These are phyloP conservation scores for Holothuria leucospilota DNA, from an alignment of 53 echinoderm and acorn worm species.

Conservation along the genomic window DNA sequence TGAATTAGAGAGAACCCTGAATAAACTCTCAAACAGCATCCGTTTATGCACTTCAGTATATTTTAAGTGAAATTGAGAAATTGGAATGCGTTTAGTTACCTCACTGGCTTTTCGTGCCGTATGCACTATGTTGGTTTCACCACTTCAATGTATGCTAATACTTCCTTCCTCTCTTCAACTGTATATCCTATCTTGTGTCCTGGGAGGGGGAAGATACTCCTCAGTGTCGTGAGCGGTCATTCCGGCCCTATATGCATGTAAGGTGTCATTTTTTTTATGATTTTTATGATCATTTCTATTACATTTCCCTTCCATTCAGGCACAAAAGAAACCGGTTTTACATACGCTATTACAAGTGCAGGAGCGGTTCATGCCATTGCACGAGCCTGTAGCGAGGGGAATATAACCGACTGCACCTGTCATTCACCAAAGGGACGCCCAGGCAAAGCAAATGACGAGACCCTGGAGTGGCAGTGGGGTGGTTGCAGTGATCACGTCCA, in stretches of 20 bases:
- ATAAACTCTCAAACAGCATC: no score
- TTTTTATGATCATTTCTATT: not conserved
- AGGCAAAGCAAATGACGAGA: constrained; percentile 42
- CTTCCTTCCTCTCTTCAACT: no score
- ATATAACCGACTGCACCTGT: constrained; percentile 83
- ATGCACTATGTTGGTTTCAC: no score
- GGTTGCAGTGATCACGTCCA: constrained; percentile 88
- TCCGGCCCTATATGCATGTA: not conserved
- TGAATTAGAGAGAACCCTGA: no score
- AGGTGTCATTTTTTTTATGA: not conserved
- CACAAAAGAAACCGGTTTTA: constrained; percentile 84
- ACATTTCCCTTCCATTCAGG: constrained; percentile 18
- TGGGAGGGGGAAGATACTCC: no score
- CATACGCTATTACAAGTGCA: constrained; percentile 93
- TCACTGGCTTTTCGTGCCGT: no score
- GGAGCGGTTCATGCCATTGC: constrained; percentile 89
- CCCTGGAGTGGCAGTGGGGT: constrained; percentile 87
- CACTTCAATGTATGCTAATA: no score
- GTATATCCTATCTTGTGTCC: no score
- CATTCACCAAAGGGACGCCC: constrained; percentile 47
- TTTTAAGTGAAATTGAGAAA: no score
- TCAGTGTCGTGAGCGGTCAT: no score
- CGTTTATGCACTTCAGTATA: no score
- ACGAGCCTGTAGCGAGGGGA: constrained; percentile 79
- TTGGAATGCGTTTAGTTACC: no score